Base-by-base conservation (phyloP, 2,797 vertebrate species). In the Spondyliosoma cantharus region DNA sequence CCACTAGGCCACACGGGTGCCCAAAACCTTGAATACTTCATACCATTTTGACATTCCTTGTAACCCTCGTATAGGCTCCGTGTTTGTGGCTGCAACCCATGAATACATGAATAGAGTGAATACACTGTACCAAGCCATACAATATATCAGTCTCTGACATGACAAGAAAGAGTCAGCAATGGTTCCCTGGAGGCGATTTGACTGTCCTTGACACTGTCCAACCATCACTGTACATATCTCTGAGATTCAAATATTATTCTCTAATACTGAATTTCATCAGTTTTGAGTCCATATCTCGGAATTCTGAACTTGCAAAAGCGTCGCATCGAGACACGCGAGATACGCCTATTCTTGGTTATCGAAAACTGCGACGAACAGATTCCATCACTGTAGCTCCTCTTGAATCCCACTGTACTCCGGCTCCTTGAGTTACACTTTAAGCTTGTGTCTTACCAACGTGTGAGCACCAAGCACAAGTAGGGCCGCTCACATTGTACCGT, bases 11-110 rank as follows among this genome's bases (percentile, higher is more conserved):
- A 50, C 60, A 65, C 49, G 24, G 49, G 64, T 4, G 49, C 48
- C 46, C 45, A 43, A 63, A 73, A 61, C 68, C 46, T 71, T 71
- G 12, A 69, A 65, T 32, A 37, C 22, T 12, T 66, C 7, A 42
- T 4, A 24, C 4, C 46, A 16, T 67, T 71, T 58, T 57, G 32
- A 43, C 27, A 65, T 68, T 37, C 17, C 5, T 48, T 49, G 25
- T 14, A 50, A 48, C 29, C 13, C 12, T 59, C 37, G 43, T 2
- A 54, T 20, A n/a, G 16, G n/a, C 16, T 5, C 19, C 13, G 32
- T 71, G 32, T 46, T 56, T n/a, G 19, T 50, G 24, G 16, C 57
- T 79, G 5, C 4, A 32, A 57, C 4, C 43, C 29, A 65, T 46
- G 16, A 71, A 53, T 20, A 48, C 22, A 62, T 58, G 32, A 67